Evolutionary conservation across 1,140 invertebrate genomes (phyloP).

Genomic region (Parapsyche elsis): DNA sequence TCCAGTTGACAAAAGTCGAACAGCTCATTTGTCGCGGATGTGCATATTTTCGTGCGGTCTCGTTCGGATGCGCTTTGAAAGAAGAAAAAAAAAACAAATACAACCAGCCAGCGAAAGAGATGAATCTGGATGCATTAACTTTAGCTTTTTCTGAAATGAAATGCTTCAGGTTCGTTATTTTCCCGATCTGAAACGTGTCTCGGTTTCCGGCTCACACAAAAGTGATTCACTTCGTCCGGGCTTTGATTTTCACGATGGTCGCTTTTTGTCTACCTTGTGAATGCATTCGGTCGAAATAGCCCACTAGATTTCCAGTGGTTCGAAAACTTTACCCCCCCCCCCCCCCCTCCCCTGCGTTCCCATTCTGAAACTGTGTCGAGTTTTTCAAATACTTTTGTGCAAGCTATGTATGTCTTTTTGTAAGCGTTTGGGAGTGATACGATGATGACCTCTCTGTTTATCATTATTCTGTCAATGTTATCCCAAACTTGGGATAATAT

Average conservation of each 20-base stretch:
- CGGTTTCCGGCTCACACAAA: slow-evolving; percentile 45
- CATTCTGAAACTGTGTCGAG: neutral
- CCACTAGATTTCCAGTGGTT: slow-evolving; percentile 1
- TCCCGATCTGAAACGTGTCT: neutral
- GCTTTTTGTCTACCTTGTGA: slow-evolving; percentile 52
- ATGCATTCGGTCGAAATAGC: slow-evolving; percentile 51
- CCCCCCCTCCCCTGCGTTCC: neutral
- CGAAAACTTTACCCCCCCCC: neutral
- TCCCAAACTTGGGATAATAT: no score
- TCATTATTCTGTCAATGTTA: no score
- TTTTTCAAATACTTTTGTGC: no score
- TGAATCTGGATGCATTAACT: neutral
- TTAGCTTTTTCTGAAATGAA: neutral
- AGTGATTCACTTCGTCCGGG: slow-evolving; percentile 20
- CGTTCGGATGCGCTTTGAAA: no score
- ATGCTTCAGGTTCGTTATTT: neutral
- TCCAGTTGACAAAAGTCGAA: neutral
- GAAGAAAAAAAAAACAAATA: neutral
- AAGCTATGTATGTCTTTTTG: no score
- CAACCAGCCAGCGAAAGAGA: neutral
- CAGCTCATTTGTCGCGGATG: neutral
- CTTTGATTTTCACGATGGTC: slow-evolving; percentile 49
- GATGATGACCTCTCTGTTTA: no score
- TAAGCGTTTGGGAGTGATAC: no score
- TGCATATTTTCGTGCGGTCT: neutral